These are phyloP conservation scores for Pleuronectes platessa DNA, from an alignment of 2,113 vertebrate species.

Conservation along the genomic window DNA sequence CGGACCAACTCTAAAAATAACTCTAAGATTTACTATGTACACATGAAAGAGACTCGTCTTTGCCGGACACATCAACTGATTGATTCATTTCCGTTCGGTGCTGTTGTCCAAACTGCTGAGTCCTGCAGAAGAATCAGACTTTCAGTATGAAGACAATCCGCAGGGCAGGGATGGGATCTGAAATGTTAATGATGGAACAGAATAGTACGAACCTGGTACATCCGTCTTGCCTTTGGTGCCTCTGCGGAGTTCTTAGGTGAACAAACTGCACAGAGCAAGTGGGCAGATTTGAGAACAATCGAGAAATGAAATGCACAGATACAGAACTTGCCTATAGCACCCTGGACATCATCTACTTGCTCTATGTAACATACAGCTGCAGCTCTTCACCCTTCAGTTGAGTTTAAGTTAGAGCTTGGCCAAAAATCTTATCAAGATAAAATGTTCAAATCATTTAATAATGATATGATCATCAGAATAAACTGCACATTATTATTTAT, in stretches of 20 bases:
- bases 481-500: no score
- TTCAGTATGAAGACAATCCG: background rate
- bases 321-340: background rate
- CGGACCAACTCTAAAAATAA: constrained; percentile 59
- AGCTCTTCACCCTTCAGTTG: no score
- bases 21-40: constrained; percentile 67
- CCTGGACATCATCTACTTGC: no score
- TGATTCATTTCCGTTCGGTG: constrained; percentile 21
- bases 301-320: background rate
- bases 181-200: constrained; percentile 4
- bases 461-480: no score
- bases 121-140: constrained; percentile 37
- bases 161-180: background rate
- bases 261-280: constrained; percentile 74
- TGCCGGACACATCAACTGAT: constrained; percentile 37
- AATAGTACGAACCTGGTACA: constrained; percentile 49
- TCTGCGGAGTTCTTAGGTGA: constrained; percentile 71
- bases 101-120: constrained; percentile 48
- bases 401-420: no score
- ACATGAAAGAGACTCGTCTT: constrained; percentile 39
- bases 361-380: no score
- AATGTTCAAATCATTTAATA: no score
- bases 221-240: constrained; percentile 50
- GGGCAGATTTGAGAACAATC: constrained; percentile 2
- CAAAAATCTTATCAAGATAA: no score